A percentile compares a stretch with the other conserved stretches of the same genome.
Evolutionary conservation across 2,888 invertebrate species (phyloP).

Genomic region (Papilio elwesi): DNA sequence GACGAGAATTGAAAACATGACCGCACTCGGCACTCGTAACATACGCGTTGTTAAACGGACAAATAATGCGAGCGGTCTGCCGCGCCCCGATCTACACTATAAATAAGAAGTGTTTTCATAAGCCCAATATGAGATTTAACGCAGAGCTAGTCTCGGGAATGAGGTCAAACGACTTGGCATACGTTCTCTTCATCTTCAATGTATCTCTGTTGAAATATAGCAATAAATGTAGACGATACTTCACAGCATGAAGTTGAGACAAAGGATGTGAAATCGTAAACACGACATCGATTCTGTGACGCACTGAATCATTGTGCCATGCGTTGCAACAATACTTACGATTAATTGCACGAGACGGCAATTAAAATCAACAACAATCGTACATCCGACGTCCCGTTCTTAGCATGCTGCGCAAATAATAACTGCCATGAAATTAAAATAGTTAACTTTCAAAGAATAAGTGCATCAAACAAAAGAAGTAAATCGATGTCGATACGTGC

Average conservation of each 20-base stretch:
- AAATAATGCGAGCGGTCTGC: conserved; percentile 73
- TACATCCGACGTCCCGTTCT: conserved; percentile 8
- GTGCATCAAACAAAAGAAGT: conserved; percentile 42
- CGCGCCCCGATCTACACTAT: conserved; percentile 65
- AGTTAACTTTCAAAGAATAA: neutral
- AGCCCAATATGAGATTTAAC: conserved; percentile 79
- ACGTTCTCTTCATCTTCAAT: conserved; percentile 56
- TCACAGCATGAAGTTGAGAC: conserved; percentile 45
- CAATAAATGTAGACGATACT: conserved; percentile 61
- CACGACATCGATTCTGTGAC: conserved; percentile 10
- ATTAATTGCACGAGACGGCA: conserved; percentile 18
- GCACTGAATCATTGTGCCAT: conserved; percentile 20
- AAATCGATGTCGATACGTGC: conserved; percentile 56
- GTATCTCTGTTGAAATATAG: conserved; percentile 64
- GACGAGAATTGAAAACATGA: conserved; percentile 63
- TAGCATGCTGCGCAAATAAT: conserved; percentile 3
- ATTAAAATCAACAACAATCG: conserved; percentile 12
- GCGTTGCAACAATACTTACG: conserved; percentile 11
- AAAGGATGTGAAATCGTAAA: conserved; percentile 43
- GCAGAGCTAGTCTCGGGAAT: conserved; percentile 76
- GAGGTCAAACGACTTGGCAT: conserved; percentile 81
- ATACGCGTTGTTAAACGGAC: conserved; percentile 70
- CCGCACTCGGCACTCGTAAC: conserved; percentile 76
- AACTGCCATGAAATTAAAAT: conserved; percentile 24
- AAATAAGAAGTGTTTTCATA: conserved; percentile 81